Percentiles rank a stretch among this genome's conserved stretches.
These are phyloP conservation scores for Drosophila subsilvestris DNA, from an alignment of 2,888 invertebrate genomes.

Conservation along the genomic window DNA sequence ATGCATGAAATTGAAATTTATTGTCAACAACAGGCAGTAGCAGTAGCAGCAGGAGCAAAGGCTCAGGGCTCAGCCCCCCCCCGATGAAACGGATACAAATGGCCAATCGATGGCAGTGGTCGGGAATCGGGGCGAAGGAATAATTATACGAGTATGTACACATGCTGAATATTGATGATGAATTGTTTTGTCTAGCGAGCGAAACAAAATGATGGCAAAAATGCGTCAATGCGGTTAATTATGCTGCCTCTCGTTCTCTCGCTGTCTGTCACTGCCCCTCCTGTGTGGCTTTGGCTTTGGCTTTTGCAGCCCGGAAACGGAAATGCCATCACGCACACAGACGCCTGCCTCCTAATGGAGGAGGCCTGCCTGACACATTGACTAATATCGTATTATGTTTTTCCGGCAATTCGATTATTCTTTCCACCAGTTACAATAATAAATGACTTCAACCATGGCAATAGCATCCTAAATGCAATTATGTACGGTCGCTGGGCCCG, in stretches of 20 bases:
- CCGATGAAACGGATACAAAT: constrained; percentile 30
- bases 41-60: not conserved
- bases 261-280: too few relatives aligned
- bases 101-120: constrained; percentile 32
- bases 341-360: constrained; percentile 4
- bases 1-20: constrained; percentile 65
- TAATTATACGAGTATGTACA: constrained; percentile 65
- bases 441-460: constrained; percentile 51
- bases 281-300: not conserved
- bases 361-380: constrained; percentile 16
- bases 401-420: constrained; percentile 6
- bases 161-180: constrained; percentile 61
- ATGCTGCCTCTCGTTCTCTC: constrained; percentile 33
- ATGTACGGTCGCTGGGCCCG: constrained; percentile 12
- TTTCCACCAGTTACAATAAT: constrained; percentile 71
- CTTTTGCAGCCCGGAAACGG: constrained; percentile 41
- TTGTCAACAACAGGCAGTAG: constrained; percentile 24
- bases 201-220: constrained; percentile 12
- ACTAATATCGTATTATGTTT: constrained; percentile 11
- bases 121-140: constrained; percentile 19
- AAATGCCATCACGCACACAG: constrained; percentile 25
- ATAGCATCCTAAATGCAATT: constrained; percentile 18
- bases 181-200: constrained; percentile 50
- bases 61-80: not conserved
- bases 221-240: constrained; percentile 65